A percentile compares a stretch with the other conserved stretches of the same genome.
phyloP scores from a whole-genome alignment of 1,140 invertebrate genomes.

The Lasioglossum baleicum region DNA sequence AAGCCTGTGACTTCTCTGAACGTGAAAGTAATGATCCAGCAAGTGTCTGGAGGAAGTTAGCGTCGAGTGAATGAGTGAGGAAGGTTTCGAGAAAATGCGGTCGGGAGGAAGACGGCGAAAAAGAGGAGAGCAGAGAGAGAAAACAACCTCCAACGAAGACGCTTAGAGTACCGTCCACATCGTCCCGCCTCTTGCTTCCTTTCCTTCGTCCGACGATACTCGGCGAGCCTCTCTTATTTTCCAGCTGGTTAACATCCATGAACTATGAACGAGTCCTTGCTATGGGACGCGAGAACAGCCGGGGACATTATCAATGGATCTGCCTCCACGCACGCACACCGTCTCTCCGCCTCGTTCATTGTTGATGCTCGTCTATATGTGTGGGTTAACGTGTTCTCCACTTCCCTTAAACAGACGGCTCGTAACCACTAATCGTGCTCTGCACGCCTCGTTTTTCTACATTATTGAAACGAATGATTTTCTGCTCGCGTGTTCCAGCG shows the following conservation, averaged over 20 bases:
- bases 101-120: conserved; percentile 13
- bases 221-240: conserved; percentile 57
- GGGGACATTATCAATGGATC: conserved; percentile 70
- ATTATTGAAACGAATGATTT: conserved; percentile 1
- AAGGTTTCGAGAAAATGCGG: conserved; percentile 16
- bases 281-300: conserved; percentile 59
- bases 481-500: not conserved
- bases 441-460: conserved; percentile 36
- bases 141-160: conserved; percentile 25
- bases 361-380: conserved; percentile 10
- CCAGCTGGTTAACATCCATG: conserved; percentile 67
- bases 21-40: no score
- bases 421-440: conserved; percentile 36
- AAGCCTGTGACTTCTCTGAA: not conserved
- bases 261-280: conserved; percentile 61
- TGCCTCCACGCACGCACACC: conserved; percentile 47
- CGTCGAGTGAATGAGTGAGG: not conserved
- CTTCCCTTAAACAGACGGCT: conserved; percentile 55
- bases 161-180: conserved; percentile 10
- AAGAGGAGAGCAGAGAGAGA: conserved; percentile 12
- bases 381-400: conserved; percentile 50
- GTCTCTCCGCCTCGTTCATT: conserved; percentile 5
- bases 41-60: not conserved
- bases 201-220: conserved; percentile 26
- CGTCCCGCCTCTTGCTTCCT: conserved; percentile 30